Conservation (phyloP, 2,888 invertebrate genomes). For the Pherbina coryleti region DNA sequence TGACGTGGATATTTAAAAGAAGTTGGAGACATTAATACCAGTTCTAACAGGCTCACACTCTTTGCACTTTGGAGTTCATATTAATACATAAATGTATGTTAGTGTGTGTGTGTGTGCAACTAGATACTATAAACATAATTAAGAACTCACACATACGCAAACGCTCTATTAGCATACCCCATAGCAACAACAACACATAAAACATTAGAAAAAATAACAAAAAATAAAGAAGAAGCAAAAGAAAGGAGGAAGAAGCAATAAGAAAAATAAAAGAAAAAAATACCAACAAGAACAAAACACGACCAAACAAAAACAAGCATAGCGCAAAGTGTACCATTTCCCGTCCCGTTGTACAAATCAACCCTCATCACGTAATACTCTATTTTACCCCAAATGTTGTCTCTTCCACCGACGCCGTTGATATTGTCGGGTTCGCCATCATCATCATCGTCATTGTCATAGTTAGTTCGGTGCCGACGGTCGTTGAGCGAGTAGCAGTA, state of each 20-base stretch:
- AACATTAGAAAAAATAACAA: conserved; percentile 35
- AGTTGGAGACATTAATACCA: conserved; percentile 14
- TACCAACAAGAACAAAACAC: neutral
- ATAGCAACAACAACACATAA: conserved; percentile 13
- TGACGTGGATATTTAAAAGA: neutral
- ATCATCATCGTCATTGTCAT: neutral
- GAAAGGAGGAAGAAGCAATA: neutral
- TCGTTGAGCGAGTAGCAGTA: conserved; percentile 34
- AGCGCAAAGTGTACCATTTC: conserved; percentile 20
- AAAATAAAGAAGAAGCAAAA: neutral
- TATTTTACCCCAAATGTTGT: conserved; percentile 45
- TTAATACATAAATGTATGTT: neutral
- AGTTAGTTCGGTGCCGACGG: conserved; percentile 39
- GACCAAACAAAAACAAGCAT: conserved; percentile 38
- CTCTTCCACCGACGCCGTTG: neutral
- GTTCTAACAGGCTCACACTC: conserved; percentile 21
- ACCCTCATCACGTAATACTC: conserved; percentile 46
- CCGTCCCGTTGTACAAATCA: conserved; percentile 41
- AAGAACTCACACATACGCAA: neutral
- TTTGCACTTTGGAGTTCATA: neutral
- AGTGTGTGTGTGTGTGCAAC: neutral
- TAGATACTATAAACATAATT: neutral
- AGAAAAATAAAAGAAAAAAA: neutral
- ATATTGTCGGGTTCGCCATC: neutral
- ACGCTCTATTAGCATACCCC: conserved; percentile 31